phyloP scores from a whole-genome alignment of 2,797 vertebrate genomes.

The Macropus fuliginosus region DNA sequence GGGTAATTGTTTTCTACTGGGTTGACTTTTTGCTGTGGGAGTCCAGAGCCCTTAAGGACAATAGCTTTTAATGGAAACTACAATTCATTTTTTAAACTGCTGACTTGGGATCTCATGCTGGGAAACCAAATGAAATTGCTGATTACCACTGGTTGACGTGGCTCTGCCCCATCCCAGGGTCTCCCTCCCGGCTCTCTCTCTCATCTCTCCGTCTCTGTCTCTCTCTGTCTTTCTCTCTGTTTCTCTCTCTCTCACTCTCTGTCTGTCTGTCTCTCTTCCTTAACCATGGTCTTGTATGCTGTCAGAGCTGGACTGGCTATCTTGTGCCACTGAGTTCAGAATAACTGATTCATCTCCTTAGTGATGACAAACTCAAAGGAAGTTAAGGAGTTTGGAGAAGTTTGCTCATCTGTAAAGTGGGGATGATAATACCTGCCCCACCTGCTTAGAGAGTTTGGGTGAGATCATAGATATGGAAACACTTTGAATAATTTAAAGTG shows the following conservation, averaged over 20 bases:
- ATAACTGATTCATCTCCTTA: neutral
- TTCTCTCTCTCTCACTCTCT: too few relatives aligned
- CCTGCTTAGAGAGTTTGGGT: neutral
- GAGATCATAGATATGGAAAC: neutral
- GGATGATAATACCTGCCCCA: neutral
- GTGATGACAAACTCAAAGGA: neutral
- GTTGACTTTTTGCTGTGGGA: slow-evolving; percentile 48
- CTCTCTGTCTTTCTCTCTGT: too few relatives aligned
- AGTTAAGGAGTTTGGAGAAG: neutral
- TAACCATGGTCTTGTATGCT: neutral
- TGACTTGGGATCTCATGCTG: slow-evolving; percentile 7
- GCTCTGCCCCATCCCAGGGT: neutral
- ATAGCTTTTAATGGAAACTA: neutral
- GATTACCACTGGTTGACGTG: neutral
- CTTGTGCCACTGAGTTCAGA: neutral
- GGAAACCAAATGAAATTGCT: neutral
- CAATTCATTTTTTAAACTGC: slow-evolving; percentile 46
- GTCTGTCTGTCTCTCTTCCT: neutral
- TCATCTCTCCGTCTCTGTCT: neutral
- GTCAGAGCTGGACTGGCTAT: neutral
- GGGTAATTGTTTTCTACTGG: slow-evolving; percentile 54
- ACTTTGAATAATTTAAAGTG: neutral
- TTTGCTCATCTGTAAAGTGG: slow-evolving; percentile 20
- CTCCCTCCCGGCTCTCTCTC: neutral
- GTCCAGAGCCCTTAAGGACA: slow-evolving; percentile 41